phyloP scores from a whole-genome alignment of 2,888 invertebrate genomes.

The Nomada ruficornis region DNA sequence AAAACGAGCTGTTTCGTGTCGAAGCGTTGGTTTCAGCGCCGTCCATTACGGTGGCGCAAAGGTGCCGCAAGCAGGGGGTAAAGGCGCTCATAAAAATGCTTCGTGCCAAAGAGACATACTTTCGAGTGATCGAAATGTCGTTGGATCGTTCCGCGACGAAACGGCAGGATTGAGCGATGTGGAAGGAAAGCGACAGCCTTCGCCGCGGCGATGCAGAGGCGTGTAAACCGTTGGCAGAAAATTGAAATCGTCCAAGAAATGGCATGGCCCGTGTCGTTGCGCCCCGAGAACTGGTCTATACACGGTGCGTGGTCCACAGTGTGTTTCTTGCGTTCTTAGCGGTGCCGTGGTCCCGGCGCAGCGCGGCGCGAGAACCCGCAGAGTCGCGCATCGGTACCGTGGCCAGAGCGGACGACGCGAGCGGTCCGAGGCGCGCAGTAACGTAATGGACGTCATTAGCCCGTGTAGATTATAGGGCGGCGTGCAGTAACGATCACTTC shows the following conservation, averaged over 20 bases:
- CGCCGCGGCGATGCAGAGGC: neutral
- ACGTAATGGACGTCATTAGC: slow-evolving; percentile 85
- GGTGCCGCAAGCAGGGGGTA: slow-evolving; percentile 24
- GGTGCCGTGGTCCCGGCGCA: slow-evolving; percentile 46
- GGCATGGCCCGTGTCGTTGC: slow-evolving; percentile 14
- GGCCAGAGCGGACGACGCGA: slow-evolving; percentile 79
- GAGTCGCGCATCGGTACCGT: slow-evolving; percentile 80
- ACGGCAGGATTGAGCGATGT: neutral
- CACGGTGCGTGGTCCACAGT: slow-evolving; percentile 27
- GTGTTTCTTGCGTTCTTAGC: slow-evolving; percentile 62
- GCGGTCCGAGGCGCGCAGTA: slow-evolving; percentile 79
- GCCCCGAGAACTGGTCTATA: slow-evolving; percentile 31
- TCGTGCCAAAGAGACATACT: slow-evolving; percentile 7
- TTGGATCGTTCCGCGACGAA: neutral
- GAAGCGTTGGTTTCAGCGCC: slow-evolving; percentile 38
- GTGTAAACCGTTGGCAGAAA: slow-evolving; percentile 5
- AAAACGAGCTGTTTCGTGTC: slow-evolving; percentile 48
- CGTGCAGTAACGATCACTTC: slow-evolving; percentile 84
- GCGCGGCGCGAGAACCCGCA: slow-evolving; percentile 30
- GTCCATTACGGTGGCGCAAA: slow-evolving; percentile 46
- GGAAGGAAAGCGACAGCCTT: neutral
- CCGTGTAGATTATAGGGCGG: slow-evolving; percentile 84
- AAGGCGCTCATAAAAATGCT: slow-evolving; percentile 8
- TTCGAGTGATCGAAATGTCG: neutral
- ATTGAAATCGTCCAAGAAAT: slow-evolving; percentile 31